phyloP scores from a whole-genome alignment of 1,140 invertebrate species.

The Drosophila kohkoa region DNA sequence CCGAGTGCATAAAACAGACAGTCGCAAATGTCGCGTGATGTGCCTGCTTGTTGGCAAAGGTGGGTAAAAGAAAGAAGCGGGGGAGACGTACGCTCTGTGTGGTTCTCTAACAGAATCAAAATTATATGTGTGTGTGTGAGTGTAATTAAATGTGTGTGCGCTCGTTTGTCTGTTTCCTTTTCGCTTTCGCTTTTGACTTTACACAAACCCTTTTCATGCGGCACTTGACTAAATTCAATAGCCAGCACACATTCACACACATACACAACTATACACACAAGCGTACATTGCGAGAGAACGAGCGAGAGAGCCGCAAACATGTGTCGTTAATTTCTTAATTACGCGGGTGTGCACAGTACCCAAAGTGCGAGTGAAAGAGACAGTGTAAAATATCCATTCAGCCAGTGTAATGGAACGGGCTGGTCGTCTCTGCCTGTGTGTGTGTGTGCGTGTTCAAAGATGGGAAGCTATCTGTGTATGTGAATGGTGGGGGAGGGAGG shows the following conservation, averaged over 20 bases:
- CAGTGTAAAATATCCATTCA: slow-evolving; percentile 67
- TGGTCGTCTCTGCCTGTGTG: slow-evolving; percentile 2
- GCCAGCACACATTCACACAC: slow-evolving; percentile 29
- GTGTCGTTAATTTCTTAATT: slow-evolving; percentile 82
- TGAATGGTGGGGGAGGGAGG: no score
- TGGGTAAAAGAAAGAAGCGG: not conserved
- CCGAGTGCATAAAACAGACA: slow-evolving; percentile 62
- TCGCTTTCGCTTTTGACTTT: slow-evolving; percentile 79
- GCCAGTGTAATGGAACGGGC: slow-evolving; percentile 35
- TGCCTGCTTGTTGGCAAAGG: slow-evolving; percentile 13
- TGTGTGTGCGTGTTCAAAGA: slow-evolving; percentile 6
- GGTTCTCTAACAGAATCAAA: slow-evolving; percentile 40
- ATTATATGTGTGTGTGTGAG: slow-evolving; percentile 27
- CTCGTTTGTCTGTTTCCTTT: slow-evolving; percentile 65
- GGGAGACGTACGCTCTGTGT: slow-evolving; percentile 3
- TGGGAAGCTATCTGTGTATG: not conserved
- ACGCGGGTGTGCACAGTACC: slow-evolving; percentile 64
- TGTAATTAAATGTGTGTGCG: slow-evolving; percentile 75
- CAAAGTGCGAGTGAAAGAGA: slow-evolving; percentile 12
- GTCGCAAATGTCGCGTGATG: slow-evolving; percentile 62
- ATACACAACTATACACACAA: slow-evolving; percentile 7
- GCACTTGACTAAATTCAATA: slow-evolving; percentile 76
- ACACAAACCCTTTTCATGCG: slow-evolving; percentile 70
- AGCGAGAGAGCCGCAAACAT: slow-evolving; percentile 67
- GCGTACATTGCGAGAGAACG: slow-evolving; percentile 13